Evolutionary conservation across 2,888 invertebrate genomes (phyloP).

Genomic region (Phoronis australis): DNA sequence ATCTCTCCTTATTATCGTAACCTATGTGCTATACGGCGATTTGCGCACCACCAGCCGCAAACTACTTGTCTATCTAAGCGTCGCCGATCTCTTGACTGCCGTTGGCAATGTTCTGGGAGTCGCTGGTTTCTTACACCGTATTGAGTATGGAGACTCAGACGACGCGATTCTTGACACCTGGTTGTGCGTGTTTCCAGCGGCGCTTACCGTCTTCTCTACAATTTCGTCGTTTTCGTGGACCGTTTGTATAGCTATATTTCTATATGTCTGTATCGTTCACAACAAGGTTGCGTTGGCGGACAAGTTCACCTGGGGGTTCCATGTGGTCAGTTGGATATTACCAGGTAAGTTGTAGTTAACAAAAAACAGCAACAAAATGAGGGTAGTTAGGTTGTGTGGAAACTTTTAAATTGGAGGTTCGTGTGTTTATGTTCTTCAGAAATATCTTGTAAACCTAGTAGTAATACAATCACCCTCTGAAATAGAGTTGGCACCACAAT

Average conservation of each 20-base stretch:
- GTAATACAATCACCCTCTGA: too few relatives aligned
- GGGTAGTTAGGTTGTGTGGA: too few relatives aligned
- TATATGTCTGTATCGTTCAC: neutral
- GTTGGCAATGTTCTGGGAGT: neutral
- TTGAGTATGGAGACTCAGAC: neutral
- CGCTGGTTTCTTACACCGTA: neutral
- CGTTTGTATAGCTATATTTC: neutral
- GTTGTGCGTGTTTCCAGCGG: neutral
- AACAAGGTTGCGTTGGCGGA: neutral
- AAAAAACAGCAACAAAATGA: too few relatives aligned
- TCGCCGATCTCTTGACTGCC: neutral
- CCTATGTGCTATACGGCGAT: neutral
- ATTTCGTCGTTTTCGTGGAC: neutral
- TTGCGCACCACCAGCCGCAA: neutral
- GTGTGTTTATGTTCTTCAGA: too few relatives aligned
- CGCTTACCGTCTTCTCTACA: neutral
- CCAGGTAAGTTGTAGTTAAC: neutral
- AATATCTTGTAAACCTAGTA: too few relatives aligned
- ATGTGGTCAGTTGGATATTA: neutral
- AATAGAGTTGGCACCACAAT: too few relatives aligned
- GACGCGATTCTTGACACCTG: neutral
- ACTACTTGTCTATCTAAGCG: neutral
- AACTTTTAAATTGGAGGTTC: too few relatives aligned
- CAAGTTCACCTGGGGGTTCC: neutral
- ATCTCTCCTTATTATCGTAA: neutral